phyloP scores from a whole-genome alignment of 2,888 invertebrate species.

The Drosophila atripex region DNA sequence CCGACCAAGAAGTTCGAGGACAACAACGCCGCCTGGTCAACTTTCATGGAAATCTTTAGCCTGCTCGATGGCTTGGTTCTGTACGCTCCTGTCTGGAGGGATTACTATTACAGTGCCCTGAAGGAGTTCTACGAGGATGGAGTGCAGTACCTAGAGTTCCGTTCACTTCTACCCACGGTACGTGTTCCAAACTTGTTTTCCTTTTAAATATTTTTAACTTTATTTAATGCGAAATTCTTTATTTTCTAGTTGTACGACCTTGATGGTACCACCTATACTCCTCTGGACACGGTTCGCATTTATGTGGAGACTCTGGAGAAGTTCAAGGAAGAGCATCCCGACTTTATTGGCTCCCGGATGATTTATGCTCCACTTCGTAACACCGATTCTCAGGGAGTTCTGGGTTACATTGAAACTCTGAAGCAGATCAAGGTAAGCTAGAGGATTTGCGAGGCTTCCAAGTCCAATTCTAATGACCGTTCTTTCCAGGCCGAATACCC shows the following conservation, averaged over 20 bases:
- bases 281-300: conserved; percentile 86
- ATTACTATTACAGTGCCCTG: conserved; percentile 88
- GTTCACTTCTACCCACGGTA: conserved; percentile 86
- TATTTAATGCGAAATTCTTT: background rate
- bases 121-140: conserved; percentile 87
- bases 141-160: conserved; percentile 88
- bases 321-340: conserved; percentile 86
- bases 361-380: conserved; percentile 88
- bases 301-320: conserved; percentile 86
- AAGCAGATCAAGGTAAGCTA: conserved; percentile 72
- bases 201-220: background rate
- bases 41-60: conserved; percentile 86
- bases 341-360: conserved; percentile 88
- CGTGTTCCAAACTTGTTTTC: conserved; percentile 30
- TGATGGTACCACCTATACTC: conserved; percentile 86
- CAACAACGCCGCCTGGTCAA: conserved; percentile 86
- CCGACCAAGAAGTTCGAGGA: conserved; percentile 85
- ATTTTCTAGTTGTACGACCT: conserved; percentile 86
- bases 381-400: conserved; percentile 82
- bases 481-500: conserved; percentile 85
- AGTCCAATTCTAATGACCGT: background rate
- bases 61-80: conserved; percentile 85
- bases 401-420: conserved; percentile 83
- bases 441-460: background rate
- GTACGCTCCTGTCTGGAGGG: conserved; percentile 87